Evolutionary conservation across 2,888 invertebrate species (phyloP), one percentile per base, ranked within the genome.

Genomic region (Drosophila emarginata): DNA sequence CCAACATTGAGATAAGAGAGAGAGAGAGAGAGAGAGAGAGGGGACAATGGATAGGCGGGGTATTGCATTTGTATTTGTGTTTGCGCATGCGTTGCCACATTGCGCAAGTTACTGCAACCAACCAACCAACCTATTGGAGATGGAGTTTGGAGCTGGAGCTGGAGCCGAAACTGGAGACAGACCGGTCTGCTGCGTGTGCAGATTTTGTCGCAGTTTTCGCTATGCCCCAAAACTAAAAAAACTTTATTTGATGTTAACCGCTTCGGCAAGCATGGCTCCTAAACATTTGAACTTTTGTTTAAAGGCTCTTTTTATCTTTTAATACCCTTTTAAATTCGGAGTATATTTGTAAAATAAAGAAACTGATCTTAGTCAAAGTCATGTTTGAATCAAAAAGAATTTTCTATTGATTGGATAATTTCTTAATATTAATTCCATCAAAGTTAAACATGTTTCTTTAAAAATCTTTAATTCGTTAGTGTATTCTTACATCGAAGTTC

Each of bases 221-320:
- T 39, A 28, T 37, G 63, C 32, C 50, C 67, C 54, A 50, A 45
- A 76, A 80, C 73, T 77, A 74, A 76, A 78, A 76, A 77, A 76
- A 58, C 81, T 83, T 79, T 69, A 81, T 82, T 82, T 83, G 82
- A 83, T 74, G 87, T 83, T 65, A 72, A 79, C 82, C 82, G 82
- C 75, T 82, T 21, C 56, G 65, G 66, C 65, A 26, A 26, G 61
- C 52, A 23, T 67, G 57, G 59, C 72, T 63, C 52, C 68, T 63
- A 67, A 53, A 68, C 68, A 77, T 87, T 82, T 83, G 82, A 83
- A 83, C 82, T 87, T 85, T 83, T 87, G 74, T 67, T 32, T 32
- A 26, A 26, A 26, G 6, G 5, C 26, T 32, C 4, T 32, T 32
- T 11, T 9, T 9, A 7, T 9, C 32, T 32, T 9, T 32, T 2